Conservation (phyloP, 2,113 vertebrate species). For the Coturnix japonica region DNA sequence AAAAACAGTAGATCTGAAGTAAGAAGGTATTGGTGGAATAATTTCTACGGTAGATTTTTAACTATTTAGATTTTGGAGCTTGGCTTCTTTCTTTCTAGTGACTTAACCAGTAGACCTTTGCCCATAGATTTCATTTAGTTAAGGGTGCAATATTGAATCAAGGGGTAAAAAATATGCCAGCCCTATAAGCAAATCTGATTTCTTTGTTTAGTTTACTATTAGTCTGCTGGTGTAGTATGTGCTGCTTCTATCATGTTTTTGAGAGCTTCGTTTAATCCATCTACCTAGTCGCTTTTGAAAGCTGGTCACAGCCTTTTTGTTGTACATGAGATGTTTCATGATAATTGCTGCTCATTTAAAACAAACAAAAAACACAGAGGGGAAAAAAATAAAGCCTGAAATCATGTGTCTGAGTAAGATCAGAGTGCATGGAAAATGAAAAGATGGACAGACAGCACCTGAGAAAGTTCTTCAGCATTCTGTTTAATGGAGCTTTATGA, state of each 20-base stretch:
- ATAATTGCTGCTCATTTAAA: background rate
- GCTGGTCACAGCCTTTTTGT: background rate
- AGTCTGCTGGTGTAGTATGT: background rate
- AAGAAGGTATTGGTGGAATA: background rate
- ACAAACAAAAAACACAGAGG: background rate
- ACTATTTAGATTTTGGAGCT: background rate
- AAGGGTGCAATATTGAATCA: accelerated
- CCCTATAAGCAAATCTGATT: background rate
- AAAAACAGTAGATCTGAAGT: background rate
- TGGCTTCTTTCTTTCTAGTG: background rate
- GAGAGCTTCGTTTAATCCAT: background rate
- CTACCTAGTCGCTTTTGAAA: background rate
- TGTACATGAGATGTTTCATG: background rate
- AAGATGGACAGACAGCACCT: background rate
- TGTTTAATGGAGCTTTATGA: slow-evolving; percentile 21
- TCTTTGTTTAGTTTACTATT: background rate
- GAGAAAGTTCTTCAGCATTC: background rate
- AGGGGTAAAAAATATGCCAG: background rate
- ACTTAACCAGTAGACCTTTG: background rate
- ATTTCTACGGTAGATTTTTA: background rate
- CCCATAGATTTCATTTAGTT: background rate
- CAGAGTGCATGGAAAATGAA: background rate
- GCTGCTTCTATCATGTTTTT: background rate
- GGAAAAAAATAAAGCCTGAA: background rate
- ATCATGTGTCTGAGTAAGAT: background rate